Evolutionary conservation across 2,797 vertebrate genomes (phyloP).

Genomic region (Coilia nasus): DNA sequence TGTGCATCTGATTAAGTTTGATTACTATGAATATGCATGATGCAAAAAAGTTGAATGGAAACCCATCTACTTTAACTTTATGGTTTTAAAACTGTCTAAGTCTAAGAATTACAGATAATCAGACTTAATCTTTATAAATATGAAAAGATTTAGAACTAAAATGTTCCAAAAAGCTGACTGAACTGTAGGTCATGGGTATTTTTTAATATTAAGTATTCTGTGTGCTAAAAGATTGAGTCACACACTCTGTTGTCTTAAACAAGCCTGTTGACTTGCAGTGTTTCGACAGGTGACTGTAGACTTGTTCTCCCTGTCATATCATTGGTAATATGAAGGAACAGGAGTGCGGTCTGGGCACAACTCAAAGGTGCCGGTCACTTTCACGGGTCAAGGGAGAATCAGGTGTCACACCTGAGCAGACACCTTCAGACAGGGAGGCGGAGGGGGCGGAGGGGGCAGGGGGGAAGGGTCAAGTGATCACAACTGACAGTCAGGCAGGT

Average conservation of each 20-base stretch:
- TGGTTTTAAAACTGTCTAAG: neutral
- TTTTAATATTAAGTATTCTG: neutral
- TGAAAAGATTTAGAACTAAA: neutral
- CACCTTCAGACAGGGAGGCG: neutral
- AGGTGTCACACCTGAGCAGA: slow-evolving; percentile 3
- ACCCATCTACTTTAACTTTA: too few species aligned
- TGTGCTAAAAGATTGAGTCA: neutral
- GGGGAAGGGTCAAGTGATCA: neutral
- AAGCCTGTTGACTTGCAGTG: neutral
- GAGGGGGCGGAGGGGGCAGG: neutral
- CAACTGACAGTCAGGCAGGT: slow-evolving; percentile 28
- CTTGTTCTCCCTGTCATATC: neutral
- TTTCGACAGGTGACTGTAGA: neutral
- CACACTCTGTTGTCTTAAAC: neutral
- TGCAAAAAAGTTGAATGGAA: too few species aligned
- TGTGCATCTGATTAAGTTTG: too few species aligned
- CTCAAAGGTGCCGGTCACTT: neutral
- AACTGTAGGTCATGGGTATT: neutral
- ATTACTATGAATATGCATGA: too few species aligned
- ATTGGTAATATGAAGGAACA: slow-evolving; percentile 13
- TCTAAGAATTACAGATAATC: neutral
- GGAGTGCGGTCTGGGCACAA: neutral
- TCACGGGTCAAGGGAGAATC: neutral
- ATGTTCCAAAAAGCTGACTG: neutral
- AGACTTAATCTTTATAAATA: neutral